Evolutionary conservation across 2,797 vertebrate species (phyloP).

Genomic region (Brachymystax lenok): DNA sequence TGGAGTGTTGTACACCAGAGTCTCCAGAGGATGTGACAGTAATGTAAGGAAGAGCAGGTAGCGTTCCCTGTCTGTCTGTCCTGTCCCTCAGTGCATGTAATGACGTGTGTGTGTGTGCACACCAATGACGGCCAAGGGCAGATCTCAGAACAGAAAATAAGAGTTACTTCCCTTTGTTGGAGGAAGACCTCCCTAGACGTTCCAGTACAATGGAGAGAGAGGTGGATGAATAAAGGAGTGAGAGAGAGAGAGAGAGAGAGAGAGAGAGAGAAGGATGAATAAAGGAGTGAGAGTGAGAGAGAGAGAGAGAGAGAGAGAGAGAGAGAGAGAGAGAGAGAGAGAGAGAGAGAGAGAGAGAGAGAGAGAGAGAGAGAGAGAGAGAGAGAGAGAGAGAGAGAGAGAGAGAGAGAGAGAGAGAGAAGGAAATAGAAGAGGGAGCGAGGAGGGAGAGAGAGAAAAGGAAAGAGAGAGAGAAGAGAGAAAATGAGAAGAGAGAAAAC

Average conservation of each 20-base stretch:
- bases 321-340: conserved; percentile 6
- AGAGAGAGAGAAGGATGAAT: too few species aligned
- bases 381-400: conserved; percentile 25
- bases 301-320: conserved; percentile 9
- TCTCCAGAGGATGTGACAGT: conserved; percentile 78
- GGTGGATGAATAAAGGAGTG: background rate
- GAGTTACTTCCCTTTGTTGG: conserved; percentile 70
- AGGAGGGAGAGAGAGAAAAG: conserved; percentile 7
- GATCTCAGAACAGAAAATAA: conserved; percentile 36
- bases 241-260: conserved; percentile 1
- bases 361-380: conserved; percentile 15
- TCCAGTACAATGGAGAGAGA: conserved; percentile 29
- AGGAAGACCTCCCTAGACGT: conserved; percentile 68
- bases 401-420: conserved; percentile 14
- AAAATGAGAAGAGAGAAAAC: conserved; percentile 47
- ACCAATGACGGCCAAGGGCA: conserved; percentile 55
- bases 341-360: conserved; percentile 4
- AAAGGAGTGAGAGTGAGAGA: too few species aligned
- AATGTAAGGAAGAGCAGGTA: conserved; percentile 88
- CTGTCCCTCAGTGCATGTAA: background rate
- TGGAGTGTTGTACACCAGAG: conserved; percentile 83
- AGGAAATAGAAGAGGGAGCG: conserved; percentile 3
- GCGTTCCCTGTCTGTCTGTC: conserved; percentile 67
- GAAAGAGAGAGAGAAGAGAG: conserved; percentile 9
- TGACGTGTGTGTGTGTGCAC: conserved; percentile 16